Evolutionary conservation across 2,797 vertebrate species (phyloP).

Genomic region (Hyperoplus immaculatus): DNA sequence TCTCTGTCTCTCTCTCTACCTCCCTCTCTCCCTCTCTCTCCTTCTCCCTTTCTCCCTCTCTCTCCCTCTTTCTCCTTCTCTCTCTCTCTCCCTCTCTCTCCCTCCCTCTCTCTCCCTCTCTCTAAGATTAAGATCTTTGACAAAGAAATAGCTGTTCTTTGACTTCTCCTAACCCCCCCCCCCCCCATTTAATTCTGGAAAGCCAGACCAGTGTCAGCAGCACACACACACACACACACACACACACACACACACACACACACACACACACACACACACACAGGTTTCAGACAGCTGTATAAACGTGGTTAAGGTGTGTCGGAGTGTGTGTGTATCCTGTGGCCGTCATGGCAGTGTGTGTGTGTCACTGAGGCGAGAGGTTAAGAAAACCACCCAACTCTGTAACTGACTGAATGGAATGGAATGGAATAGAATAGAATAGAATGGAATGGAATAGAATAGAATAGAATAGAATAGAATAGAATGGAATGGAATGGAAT

Average conservation of each 20-base stretch:
- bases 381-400: constrained; percentile 54
- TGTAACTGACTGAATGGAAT: not conserved
- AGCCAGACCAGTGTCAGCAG: constrained; percentile 39
- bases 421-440: too few relatives aligned
- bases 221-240: not conserved
- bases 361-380: constrained; percentile 57
- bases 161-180: not conserved
- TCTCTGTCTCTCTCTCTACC: too few relatives aligned
- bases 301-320: constrained; percentile 56
- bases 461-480: too few relatives aligned
- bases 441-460: too few relatives aligned
- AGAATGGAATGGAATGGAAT: too few relatives aligned
- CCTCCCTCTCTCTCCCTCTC: too few relatives aligned
- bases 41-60: too few relatives aligned
- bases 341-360: constrained; percentile 11
- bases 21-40: too few relatives aligned
- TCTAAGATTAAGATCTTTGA: constrained; percentile 38
- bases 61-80: too few relatives aligned
- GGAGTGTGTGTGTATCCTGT: constrained; percentile 34
- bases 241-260: too few relatives aligned
- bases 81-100: too few relatives aligned
- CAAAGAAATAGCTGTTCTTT: constrained; percentile 63
- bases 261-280: constrained; percentile 42
- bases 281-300: constrained; percentile 60
- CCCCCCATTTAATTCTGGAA: constrained; percentile 29